Percentiles rank a stretch among this genome's conserved stretches.
phyloP scores from a whole-genome alignment of 2,113 vertebrate species.

The Odocoileus hemionus region DNA sequence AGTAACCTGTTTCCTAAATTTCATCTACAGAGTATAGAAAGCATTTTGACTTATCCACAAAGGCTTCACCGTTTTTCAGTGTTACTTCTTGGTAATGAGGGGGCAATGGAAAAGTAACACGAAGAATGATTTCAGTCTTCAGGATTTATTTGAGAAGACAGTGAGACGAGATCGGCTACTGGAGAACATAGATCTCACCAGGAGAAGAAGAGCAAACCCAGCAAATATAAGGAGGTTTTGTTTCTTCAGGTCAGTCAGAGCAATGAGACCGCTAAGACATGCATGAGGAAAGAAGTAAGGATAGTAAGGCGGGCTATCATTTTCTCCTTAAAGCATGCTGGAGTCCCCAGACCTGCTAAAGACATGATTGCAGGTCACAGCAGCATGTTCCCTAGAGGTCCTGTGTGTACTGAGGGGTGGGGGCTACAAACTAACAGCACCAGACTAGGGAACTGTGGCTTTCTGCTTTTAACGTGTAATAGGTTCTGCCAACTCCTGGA shows the following conservation, averaged over 20 bases:
- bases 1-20: neutral
- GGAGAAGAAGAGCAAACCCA: neutral
- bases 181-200: fast-evolving
- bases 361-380: neutral
- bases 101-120: neutral
- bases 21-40: neutral
- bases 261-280: neutral
- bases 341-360: neutral
- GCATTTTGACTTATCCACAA: neutral
- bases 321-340: neutral
- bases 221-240: neutral
- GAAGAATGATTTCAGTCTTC: neutral
- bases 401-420: neutral
- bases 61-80: neutral
- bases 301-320: neutral
- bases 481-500: constrained; percentile 70
- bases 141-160: neutral
- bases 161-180: neutral
- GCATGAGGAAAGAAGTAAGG: neutral
- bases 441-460: neutral
- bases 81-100: neutral
- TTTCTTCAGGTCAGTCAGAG: neutral
- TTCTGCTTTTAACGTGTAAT: constrained; percentile 42
- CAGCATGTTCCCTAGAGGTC: neutral
- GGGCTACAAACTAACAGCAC: neutral